These are phyloP conservation scores for Hylia prasina DNA, from an alignment of 2,113 vertebrate species.

Conservation along the genomic window DNA sequence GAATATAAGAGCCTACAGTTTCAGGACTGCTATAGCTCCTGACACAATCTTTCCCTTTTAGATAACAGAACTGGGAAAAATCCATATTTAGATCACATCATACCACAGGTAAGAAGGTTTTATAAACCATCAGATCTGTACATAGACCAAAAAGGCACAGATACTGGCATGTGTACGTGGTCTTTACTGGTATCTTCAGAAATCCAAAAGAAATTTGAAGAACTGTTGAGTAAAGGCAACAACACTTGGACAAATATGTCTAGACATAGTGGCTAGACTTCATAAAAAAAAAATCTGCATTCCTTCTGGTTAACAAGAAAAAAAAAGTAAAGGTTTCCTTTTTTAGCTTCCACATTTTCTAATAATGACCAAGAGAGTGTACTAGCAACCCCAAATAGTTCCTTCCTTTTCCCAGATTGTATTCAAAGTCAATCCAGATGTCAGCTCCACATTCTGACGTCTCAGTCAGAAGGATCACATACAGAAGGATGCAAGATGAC, in stretches of 20 bases:
- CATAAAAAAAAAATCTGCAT: not conserved
- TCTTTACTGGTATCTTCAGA: not conserved
- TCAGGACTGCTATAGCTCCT: not conserved
- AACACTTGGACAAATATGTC: not conserved
- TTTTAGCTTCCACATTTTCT: not conserved
- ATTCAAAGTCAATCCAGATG: not conserved
- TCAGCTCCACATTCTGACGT: not conserved
- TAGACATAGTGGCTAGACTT: not conserved
- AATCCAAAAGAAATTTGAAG: not conserved
- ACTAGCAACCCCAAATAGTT: not conserved
- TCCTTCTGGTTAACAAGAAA: not conserved
- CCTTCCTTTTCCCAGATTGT: not conserved
- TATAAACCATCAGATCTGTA: not conserved
- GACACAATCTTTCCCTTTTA: not conserved
- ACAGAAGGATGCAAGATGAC: not conserved
- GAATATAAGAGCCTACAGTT: not conserved
- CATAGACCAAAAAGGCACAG: not conserved
- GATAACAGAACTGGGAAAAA: not conserved
- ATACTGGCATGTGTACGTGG: rapidly evolving
- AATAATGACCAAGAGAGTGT: not conserved
- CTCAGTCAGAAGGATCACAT: not conserved
- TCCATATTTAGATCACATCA: not conserved
- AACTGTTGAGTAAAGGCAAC: not conserved
- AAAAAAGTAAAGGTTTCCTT: not conserved
- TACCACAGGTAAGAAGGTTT: not conserved